These are phyloP conservation scores for Aplocera efformata DNA, from an alignment of 2,888 invertebrate species.

Conservation along the genomic window DNA sequence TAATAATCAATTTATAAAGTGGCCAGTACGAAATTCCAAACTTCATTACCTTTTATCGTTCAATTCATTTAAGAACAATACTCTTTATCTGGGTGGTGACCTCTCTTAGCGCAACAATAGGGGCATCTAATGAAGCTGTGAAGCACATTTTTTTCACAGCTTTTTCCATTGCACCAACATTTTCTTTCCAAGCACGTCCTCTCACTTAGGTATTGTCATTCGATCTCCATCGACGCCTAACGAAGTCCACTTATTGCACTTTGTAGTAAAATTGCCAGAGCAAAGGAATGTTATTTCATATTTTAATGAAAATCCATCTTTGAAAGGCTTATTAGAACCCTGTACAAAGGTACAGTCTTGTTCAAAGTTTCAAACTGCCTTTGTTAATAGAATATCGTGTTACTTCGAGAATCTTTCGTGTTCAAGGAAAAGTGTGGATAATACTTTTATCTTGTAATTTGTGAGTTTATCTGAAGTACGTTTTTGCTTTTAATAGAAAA, in stretches of 20 bases:
- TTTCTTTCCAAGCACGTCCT: slow-evolving; percentile 15
- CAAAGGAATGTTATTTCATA: slow-evolving; percentile 7
- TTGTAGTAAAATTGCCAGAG: slow-evolving; percentile 9
- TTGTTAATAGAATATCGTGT: too few species aligned
- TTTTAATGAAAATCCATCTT: neutral
- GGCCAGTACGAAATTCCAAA: too few species aligned
- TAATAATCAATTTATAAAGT: too few species aligned
- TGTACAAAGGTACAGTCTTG: too few species aligned
- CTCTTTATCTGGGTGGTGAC: too few species aligned
- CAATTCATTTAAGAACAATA: neutral
- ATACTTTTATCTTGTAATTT: too few species aligned
- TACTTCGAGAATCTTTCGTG: too few species aligned
- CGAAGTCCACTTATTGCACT: slow-evolving; percentile 13
- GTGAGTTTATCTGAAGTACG: too few species aligned
- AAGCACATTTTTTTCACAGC: slow-evolving; percentile 7
- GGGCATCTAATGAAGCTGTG: slow-evolving; percentile 6
- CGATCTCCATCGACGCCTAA: slow-evolving; percentile 14
- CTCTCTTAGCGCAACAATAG: slow-evolving; percentile 2
- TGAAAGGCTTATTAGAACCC: too few species aligned
- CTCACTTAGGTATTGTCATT: slow-evolving; percentile 15
- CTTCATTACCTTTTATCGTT: neutral
- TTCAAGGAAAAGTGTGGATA: too few species aligned
- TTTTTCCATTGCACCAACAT: slow-evolving; percentile 1
- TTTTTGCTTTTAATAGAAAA: too few species aligned
- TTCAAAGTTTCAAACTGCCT: too few species aligned